Evolutionary conservation across 2,797 vertebrate genomes (phyloP).

Genomic region (Acrossocheilus wenchowensis): DNA sequence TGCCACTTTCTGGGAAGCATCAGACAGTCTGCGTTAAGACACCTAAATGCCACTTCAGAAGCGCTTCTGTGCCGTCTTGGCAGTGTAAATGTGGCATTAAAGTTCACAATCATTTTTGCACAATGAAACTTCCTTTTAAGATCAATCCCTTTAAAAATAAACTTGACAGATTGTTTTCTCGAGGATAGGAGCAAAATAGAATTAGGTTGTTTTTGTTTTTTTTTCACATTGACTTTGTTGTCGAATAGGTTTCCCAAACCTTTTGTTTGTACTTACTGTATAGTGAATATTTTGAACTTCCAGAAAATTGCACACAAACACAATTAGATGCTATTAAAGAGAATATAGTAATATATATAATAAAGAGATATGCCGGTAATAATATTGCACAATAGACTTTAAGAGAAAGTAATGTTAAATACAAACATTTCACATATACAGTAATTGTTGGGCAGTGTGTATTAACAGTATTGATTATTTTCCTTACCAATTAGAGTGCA

Average conservation of each 20-base stretch:
- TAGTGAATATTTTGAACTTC: background rate
- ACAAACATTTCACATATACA: background rate
- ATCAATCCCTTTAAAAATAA: background rate
- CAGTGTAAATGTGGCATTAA: background rate
- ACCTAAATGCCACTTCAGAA: background rate
- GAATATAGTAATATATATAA: background rate
- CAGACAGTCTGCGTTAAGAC: no score
- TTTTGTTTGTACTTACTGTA: background rate
- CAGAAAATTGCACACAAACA: background rate
- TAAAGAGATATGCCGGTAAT: background rate
- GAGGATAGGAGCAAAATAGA: background rate
- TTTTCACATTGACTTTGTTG: background rate
- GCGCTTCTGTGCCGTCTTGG: background rate
- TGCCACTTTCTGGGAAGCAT: background rate
- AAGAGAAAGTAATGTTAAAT: background rate
- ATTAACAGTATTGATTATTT: constrained; percentile 10
- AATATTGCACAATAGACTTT: background rate
- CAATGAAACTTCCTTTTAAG: background rate
- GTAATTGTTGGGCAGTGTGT: background rate
- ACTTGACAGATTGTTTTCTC: background rate
- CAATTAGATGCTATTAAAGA: background rate
- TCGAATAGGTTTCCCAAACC: background rate
- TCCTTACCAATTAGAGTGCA: background rate
- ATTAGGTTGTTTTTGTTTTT: background rate
- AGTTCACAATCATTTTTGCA: background rate